These are phyloP conservation scores for Bagarius yarrelli DNA, from an alignment of 2,113 vertebrate species.

Conservation along the genomic window DNA sequence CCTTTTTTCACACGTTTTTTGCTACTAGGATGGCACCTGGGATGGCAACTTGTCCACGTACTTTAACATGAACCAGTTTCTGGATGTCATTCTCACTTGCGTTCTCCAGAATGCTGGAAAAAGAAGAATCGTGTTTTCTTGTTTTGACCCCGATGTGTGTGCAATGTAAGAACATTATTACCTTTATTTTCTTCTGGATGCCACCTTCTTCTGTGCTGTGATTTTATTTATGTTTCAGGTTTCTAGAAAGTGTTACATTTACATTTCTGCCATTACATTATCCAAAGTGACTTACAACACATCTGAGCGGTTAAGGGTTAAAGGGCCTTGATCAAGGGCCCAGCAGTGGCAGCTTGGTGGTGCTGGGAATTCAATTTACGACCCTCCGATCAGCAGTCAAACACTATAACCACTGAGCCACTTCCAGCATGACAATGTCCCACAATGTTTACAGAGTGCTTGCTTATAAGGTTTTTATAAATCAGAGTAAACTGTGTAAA, in stretches of 20 bases:
- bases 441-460: neutral
- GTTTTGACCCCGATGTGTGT: constrained; percentile 93
- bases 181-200: neutral
- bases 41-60: constrained; percentile 90
- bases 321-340: no score
- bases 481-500: neutral
- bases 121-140: constrained; percentile 92
- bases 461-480: neutral
- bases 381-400: no score
- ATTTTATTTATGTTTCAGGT: neutral
- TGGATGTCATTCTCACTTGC: constrained; percentile 90
- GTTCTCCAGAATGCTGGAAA: constrained; percentile 82
- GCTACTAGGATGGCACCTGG: constrained; percentile 86
- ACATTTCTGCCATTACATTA: no score
- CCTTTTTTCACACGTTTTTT: constrained; percentile 11
- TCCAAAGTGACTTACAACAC: no score
- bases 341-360: no score
- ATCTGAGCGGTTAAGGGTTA: no score
- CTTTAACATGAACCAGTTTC: constrained; percentile 93
- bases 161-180: constrained; percentile 82
- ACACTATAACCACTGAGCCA: no score
- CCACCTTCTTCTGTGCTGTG: neutral
- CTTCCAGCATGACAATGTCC: no score
- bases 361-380: no score
- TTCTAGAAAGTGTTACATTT: neutral